Evolutionary conservation across 2,797 vertebrate genomes (phyloP), one percentile per base, ranked within the genome.

Genomic region (Vespertilio murinus): DNA sequence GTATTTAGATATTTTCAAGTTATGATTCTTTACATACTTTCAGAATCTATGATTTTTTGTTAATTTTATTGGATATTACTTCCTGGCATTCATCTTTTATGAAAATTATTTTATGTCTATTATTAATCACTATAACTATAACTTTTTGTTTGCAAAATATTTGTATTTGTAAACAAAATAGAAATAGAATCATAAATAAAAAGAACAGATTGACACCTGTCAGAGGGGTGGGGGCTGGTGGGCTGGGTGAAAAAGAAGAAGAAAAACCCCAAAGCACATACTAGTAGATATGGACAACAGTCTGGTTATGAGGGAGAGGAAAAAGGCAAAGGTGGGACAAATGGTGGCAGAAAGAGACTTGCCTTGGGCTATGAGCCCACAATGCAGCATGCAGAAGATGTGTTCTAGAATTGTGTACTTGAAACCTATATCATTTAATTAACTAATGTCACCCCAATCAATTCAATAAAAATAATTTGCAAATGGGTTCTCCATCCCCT

Each of bases 401-500:
- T 35, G 12, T 54, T 35, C 25, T 25, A 33, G 45, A 23, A 75
- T 2, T 49, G 45, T 49, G 25, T 33, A 16, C 49, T 77, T 35
- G 22, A 77, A 77, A 35, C 33, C 22, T 77, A 13, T 35, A 25
- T 54, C 7, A 22, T 25, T 54, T 77, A 23, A 25, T 77, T 77
- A 54, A 35, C 74, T 7, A 52, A 5, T 35, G 74, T 25, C 49
- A 54, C 4, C 74, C 22, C 22, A 54, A 54, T 77, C 14, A 54
- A 54, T 54, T 77, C 33, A 52, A 52, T 52, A 35, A 35, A 52
- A 77, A 8, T 77, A 95, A 90, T 33, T 64, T 88, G 56, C 40
- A 82, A 95, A 95, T 94, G 69, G 83, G 42, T 69, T 96, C 71
- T 30, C 87, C 79, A 85, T 84, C 95, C 88, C 88, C 94, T 86